A percentile compares a stretch with the other conserved stretches of the same genome.
Conservation (phyloP, 2,888 invertebrate species). For the Vesta saturnalis region DNA sequence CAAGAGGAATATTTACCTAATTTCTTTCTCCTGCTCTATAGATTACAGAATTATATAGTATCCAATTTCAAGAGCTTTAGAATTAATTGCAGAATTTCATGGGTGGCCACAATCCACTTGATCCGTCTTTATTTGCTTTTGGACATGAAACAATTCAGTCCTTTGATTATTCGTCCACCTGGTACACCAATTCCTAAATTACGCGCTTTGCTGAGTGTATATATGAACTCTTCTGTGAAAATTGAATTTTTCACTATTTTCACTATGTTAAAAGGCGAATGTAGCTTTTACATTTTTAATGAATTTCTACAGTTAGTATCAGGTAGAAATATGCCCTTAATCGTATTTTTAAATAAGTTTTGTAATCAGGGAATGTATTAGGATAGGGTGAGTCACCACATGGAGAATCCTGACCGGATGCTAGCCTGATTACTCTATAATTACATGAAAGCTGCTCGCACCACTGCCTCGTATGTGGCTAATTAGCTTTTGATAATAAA, state of each 20-base stretch:
- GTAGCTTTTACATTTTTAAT: no score
- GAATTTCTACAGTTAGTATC: no score
- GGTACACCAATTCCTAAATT: constrained; percentile 33
- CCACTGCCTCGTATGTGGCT: constrained; percentile 37
- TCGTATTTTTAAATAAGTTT: constrained; percentile 11
- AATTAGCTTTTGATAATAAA: constrained; percentile 40
- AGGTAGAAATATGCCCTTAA: constrained; percentile 7
- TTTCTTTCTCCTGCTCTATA: constrained; percentile 15
- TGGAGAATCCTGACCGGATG: constrained; percentile 36
- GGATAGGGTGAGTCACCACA: constrained; percentile 36
- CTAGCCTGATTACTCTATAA: constrained; percentile 39
- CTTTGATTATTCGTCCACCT: constrained; percentile 39
- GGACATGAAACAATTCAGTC: constrained; percentile 38
- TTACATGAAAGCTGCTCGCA: constrained; percentile 40
- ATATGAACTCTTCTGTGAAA: constrained; percentile 28
- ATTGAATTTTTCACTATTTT: constrained; percentile 38
- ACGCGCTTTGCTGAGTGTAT: constrained; percentile 26
- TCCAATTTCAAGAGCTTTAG: constrained; percentile 33
- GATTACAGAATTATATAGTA: constrained; percentile 23
- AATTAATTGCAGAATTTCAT: constrained; percentile 36
- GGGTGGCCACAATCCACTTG: constrained; percentile 32
- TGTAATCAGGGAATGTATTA: constrained; percentile 22
- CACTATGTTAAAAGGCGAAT: no score
- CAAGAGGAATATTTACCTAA: constrained; percentile 6
- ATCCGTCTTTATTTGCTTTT: constrained; percentile 40